These are phyloP conservation scores for Telenomus remus DNA, from an alignment of 1,140 invertebrate species.

Conservation along the genomic window DNA sequence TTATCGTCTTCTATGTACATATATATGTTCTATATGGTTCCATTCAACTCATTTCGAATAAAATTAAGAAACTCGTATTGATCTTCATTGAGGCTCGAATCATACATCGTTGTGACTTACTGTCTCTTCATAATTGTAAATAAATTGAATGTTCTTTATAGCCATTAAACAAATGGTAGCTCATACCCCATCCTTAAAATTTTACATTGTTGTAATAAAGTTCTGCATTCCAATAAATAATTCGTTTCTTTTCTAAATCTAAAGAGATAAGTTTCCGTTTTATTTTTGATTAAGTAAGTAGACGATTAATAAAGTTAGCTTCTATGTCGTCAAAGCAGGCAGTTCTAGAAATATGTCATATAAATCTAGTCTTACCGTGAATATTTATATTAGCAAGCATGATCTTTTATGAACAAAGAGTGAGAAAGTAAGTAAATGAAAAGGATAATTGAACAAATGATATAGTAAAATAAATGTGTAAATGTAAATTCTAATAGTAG, in stretches of 20 bases:
- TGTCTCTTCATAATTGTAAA: slow-evolving; percentile 18
- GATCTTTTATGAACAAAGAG: slow-evolving; percentile 18
- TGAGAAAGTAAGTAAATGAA: slow-evolving; percentile 4
- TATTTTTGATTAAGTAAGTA: no score
- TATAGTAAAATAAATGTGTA: no score
- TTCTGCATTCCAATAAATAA: no score
- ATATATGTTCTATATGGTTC: neutral
- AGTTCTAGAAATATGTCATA: slow-evolving; percentile 41
- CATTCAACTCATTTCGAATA: neutral
- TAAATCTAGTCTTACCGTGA: slow-evolving; percentile 51
- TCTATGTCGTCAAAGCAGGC: slow-evolving; percentile 45
- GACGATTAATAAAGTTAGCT: no score
- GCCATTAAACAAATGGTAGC: no score
- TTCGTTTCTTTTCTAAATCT: no score
- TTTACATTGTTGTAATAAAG: no score
- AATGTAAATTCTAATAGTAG: no score
- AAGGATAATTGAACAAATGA: no score
- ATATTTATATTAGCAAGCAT: slow-evolving; percentile 11
- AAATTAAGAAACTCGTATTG: slow-evolving; percentile 2
- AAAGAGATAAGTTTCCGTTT: no score
- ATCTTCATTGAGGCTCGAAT: neutral
- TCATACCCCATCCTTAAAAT: no score
- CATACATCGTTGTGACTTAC: slow-evolving; percentile 6
- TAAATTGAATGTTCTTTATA: no score
- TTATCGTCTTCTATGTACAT: slow-evolving; percentile 1